Percentiles rank a stretch among this genome's conserved stretches.
Evolutionary conservation across 1,140 invertebrate species (phyloP).

Genomic region (Physella acuta): DNA sequence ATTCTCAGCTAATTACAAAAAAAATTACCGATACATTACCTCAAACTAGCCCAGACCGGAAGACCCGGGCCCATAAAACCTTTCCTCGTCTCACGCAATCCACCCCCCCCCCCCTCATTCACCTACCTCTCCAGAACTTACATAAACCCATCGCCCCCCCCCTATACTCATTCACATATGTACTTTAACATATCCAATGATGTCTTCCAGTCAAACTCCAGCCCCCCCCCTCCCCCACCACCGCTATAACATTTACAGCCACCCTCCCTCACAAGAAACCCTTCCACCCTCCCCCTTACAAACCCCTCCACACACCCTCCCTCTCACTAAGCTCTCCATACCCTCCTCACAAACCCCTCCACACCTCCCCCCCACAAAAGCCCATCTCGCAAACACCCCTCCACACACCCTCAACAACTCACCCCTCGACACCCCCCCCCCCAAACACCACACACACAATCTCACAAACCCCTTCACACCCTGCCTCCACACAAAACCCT

Average conservation of each 20-base stretch:
- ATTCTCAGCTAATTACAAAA: too few species aligned
- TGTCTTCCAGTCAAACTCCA: background rate
- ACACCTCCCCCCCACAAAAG: background rate
- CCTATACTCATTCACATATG: background rate
- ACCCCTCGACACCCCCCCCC: too few species aligned
- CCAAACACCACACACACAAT: background rate
- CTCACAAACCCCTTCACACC: background rate
- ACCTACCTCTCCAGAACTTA: background rate
- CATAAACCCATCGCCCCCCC: background rate
- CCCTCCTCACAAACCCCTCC: background rate
- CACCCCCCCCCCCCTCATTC: background rate
- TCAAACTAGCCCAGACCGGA: too few species aligned
- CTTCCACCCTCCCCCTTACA: background rate
- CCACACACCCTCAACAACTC: background rate
- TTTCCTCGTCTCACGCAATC: too few species aligned
- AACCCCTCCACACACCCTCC: background rate
- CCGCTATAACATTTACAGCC: background rate
- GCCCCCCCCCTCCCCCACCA: background rate
- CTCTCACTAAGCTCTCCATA: background rate
- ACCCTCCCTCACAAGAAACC: background rate
- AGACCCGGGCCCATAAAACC: too few species aligned
- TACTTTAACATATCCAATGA: background rate
- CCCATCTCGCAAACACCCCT: background rate
- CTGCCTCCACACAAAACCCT: background rate
- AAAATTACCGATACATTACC: too few species aligned